Evolutionary conservation across 37 sponge, comb jelly and placozoan genomes (phyloP).

Genomic region (Spongilla lacustris): DNA sequence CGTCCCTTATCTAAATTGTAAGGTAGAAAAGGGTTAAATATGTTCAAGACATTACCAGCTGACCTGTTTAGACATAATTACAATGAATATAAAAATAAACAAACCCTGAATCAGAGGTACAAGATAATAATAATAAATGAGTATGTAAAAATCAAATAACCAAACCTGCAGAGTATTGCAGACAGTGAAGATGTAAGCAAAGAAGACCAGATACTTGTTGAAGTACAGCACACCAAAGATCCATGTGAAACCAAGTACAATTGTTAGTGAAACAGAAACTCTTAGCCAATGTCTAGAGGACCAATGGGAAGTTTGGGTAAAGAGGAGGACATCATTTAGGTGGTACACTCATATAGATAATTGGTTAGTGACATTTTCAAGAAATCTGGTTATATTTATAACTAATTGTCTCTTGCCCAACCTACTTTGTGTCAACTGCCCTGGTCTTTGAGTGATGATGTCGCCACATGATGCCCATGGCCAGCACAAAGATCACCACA

Average conservation of each 20-base stretch:
- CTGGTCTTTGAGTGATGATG: constrained; percentile 9
- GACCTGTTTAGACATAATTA: constrained; percentile 46
- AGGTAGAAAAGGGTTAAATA: background rate
- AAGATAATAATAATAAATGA: background rate
- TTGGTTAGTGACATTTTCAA: too few species aligned
- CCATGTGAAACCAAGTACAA: constrained; percentile 69
- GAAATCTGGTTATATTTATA: too few species aligned
- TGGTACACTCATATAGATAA: too few species aligned
- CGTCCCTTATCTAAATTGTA: constrained; percentile 35
- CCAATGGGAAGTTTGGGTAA: too few species aligned
- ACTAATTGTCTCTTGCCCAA: background rate
- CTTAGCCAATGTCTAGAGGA: constrained; percentile 68
- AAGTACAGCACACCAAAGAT: constrained; percentile 50
- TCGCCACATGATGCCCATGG: constrained; percentile 46
- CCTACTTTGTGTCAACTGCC: background rate
- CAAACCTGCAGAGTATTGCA: constrained; percentile 50
- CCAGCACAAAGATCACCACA: constrained; percentile 60
- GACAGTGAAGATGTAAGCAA: constrained; percentile 52
- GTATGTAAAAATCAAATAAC: background rate
- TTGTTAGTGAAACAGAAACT: constrained; percentile 31
- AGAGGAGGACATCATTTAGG: too few species aligned
- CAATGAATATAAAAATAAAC: constrained; percentile 36
- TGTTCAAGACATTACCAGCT: background rate
- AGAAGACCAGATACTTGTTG: constrained; percentile 19
- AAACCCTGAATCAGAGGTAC: constrained; percentile 20